Evolutionary conservation across 2,113 vertebrate genomes (phyloP).

Genomic region (Colistium nudipinnis): DNA sequence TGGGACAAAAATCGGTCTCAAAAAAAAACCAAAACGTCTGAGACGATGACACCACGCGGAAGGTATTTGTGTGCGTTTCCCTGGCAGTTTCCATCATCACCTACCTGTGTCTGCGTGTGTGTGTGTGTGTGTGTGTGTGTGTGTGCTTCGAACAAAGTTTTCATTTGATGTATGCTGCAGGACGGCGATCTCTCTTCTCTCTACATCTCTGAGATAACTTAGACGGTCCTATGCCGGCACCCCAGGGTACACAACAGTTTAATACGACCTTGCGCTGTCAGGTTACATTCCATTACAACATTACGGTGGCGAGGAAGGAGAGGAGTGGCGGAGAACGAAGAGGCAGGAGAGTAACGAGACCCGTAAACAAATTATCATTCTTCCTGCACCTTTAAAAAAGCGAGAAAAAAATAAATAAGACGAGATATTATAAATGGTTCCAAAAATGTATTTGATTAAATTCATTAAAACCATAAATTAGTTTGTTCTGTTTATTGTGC

Average conservation of each 20-base stretch:
- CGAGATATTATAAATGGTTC: not conserved
- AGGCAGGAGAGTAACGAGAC: conserved; percentile 35
- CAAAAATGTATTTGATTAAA: conserved; percentile 8
- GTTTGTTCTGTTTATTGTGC: not conserved
- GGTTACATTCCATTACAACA: conserved; percentile 65
- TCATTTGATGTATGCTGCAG: conserved; percentile 41
- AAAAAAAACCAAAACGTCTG: conserved; percentile 36
- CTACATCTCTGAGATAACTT: conserved; percentile 60
- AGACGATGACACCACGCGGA: conserved; percentile 22
- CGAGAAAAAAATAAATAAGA: conserved; percentile 2
- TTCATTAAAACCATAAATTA: not conserved
- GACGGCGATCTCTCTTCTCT: conserved; percentile 37
- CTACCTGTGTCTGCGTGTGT: conserved; percentile 40
- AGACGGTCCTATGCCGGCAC: conserved; percentile 47
- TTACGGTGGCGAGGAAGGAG: conserved; percentile 49
- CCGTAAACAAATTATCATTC: conserved; percentile 34
- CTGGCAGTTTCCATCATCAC: conserved; percentile 22
- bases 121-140: conserved; percentile 28
- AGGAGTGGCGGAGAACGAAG: conserved; percentile 20
- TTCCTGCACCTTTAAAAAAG: conserved; percentile 25
- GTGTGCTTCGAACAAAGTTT: conserved; percentile 51
- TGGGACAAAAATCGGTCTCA: conserved; percentile 23
- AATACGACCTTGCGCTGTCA: conserved; percentile 75
- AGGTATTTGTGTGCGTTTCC: conserved; percentile 3
- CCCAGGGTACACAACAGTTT: conserved; percentile 54